Percentiles rank a stretch among this genome's conserved stretches.
phyloP scores from a whole-genome alignment of 2,113 vertebrate species.

The Callaeas wilsoni region DNA sequence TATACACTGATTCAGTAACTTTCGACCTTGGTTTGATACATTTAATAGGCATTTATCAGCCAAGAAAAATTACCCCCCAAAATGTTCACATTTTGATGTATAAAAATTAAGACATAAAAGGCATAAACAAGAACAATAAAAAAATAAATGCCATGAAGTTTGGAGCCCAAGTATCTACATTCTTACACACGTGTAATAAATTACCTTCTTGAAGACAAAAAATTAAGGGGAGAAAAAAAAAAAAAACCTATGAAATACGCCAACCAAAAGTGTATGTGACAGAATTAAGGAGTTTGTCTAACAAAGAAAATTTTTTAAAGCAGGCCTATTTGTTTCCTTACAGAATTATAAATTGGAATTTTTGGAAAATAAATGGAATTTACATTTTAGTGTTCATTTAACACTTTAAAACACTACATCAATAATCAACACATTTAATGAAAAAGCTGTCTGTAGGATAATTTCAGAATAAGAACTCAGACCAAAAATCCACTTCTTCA shows the following conservation, averaged over 20 bases:
- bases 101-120: not conserved
- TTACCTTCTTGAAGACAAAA: not conserved
- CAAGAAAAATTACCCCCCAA: not conserved
- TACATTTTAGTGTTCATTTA: not conserved
- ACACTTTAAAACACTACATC: not conserved
- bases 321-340: not conserved
- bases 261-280: not conserved
- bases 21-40: not conserved
- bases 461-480: not conserved
- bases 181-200: not conserved
- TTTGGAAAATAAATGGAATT: not conserved
- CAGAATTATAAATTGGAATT: not conserved
- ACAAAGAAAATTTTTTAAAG: not conserved
- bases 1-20: not conserved
- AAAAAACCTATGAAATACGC: not conserved
- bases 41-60: not conserved
- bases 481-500: not conserved
- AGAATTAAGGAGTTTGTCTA: not conserved
- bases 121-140: not conserved
- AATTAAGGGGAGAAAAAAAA: rapidly evolving
- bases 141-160: not conserved
- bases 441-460: not conserved
- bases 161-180: not conserved
- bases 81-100: not conserved
- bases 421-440: not conserved